These are phyloP conservation scores for Meta bourneti DNA, from an alignment of 2,888 invertebrate genomes.

Conservation along the genomic window DNA sequence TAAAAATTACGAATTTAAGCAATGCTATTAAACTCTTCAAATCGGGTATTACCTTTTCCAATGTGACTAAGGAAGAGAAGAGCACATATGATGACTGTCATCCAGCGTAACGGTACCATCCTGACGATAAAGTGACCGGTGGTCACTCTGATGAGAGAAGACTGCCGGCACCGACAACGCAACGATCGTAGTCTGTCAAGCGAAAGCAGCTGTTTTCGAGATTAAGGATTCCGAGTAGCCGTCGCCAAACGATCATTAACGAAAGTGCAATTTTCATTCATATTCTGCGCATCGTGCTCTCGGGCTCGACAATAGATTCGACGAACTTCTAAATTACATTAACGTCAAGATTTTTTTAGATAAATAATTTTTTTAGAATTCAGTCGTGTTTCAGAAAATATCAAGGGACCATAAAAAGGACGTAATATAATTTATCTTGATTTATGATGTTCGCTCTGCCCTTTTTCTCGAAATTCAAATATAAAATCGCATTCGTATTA, in stretches of 20 bases:
- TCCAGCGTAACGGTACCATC: background rate
- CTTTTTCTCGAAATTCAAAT: no score
- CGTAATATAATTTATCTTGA: background rate
- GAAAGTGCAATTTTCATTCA: conserved; percentile 36
- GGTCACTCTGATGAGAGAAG: conserved; percentile 10
- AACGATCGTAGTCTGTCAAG: background rate
- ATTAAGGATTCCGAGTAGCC: conserved; percentile 14
- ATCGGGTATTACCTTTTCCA: conserved; percentile 10
- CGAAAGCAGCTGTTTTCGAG: conserved; percentile 15
- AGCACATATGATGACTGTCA: background rate
- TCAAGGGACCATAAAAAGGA: background rate
- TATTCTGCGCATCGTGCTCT: conserved; percentile 43
- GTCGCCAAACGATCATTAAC: conserved; percentile 46
- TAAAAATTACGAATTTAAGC: no score
- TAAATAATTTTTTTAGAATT: background rate
- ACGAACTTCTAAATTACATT: background rate
- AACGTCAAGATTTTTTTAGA: background rate
- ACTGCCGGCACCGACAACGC: conserved; percentile 19
- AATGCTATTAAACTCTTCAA: no score
- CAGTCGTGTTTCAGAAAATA: background rate
- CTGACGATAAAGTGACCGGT: conserved; percentile 11
- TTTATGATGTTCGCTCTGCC: background rate
- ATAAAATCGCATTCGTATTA: no score
- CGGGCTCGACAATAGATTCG: background rate
- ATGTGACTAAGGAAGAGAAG: background rate